A percentile compares a stretch with the other conserved stretches of the same genome.
Evolutionary conservation across 2,888 invertebrate species (phyloP).

Genomic region (Habroteleia sp.): DNA sequence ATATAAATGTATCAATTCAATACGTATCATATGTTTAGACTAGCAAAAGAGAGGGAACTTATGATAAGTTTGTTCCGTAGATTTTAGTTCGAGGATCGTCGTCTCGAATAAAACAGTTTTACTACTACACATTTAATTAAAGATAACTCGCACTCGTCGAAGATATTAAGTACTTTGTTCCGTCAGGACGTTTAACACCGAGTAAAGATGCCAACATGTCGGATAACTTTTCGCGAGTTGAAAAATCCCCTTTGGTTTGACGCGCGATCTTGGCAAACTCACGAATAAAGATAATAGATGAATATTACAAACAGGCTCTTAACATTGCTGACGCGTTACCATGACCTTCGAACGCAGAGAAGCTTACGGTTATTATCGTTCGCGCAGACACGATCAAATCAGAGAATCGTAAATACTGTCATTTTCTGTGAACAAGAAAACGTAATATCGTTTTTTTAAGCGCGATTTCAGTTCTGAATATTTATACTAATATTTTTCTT

Average conservation of each 20-base stretch:
- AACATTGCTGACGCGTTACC: neutral
- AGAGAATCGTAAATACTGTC: neutral
- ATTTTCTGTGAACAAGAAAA: neutral
- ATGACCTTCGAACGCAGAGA: conserved; percentile 8
- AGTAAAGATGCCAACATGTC: too few species aligned
- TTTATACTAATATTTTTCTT: too few species aligned
- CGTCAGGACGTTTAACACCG: neutral
- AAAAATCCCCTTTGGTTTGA: too few species aligned
- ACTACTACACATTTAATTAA: neutral
- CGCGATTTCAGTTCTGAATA: too few species aligned
- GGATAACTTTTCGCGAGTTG: neutral
- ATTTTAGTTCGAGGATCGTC: too few species aligned
- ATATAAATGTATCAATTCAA: too few species aligned
- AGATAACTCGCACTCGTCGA: conserved; percentile 11
- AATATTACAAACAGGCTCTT: conserved; percentile 1
- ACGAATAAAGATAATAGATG: neutral
- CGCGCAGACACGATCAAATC: neutral
- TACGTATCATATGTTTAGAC: too few species aligned
- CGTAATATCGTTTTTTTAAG: conserved; percentile 1
- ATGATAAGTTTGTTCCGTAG: too few species aligned
- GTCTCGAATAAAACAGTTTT: too few species aligned
- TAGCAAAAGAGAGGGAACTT: too few species aligned
- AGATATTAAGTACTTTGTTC: conserved; percentile 17
- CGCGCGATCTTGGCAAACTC: too few species aligned
- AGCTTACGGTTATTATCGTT: neutral